Conservation (phyloP, 2,113 vertebrate species). For the Cettia cetti region DNA sequence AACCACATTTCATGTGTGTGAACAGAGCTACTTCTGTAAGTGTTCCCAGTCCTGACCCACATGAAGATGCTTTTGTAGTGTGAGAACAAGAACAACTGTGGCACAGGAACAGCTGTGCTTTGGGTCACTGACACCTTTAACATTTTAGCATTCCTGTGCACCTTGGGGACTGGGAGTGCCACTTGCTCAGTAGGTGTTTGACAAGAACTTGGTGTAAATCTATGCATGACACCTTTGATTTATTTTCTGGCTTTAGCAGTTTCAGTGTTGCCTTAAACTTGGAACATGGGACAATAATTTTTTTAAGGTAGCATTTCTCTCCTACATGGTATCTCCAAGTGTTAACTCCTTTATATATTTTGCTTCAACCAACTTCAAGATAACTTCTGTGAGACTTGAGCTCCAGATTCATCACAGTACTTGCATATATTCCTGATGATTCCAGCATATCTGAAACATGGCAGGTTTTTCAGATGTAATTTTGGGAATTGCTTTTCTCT, state of each 20-base stretch:
- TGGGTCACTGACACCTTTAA: neutral
- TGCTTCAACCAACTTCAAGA: neutral
- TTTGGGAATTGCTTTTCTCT: neutral
- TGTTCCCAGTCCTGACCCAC: neutral
- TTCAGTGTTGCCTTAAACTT: neutral
- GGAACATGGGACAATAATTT: neutral
- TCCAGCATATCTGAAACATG: neutral
- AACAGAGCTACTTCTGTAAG: neutral
- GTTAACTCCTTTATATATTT: neutral
- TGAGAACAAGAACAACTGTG: neutral
- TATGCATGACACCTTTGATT: neutral
- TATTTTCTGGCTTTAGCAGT: neutral
- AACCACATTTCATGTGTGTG: neutral
- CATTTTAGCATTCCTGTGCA: neutral
- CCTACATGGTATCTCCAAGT: neutral
- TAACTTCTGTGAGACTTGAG: neutral
- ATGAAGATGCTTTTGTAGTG: accelerated
- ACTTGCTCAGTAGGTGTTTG: neutral
- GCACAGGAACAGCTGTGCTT: neutral
- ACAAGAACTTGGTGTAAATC: neutral
- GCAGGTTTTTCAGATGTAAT: neutral
- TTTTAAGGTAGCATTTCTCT: neutral
- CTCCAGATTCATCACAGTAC: neutral
- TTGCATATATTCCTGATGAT: neutral
- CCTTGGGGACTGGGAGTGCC: neutral